phyloP scores from a whole-genome alignment of 2,113 vertebrate species.

The Dromiciops gliroides region DNA sequence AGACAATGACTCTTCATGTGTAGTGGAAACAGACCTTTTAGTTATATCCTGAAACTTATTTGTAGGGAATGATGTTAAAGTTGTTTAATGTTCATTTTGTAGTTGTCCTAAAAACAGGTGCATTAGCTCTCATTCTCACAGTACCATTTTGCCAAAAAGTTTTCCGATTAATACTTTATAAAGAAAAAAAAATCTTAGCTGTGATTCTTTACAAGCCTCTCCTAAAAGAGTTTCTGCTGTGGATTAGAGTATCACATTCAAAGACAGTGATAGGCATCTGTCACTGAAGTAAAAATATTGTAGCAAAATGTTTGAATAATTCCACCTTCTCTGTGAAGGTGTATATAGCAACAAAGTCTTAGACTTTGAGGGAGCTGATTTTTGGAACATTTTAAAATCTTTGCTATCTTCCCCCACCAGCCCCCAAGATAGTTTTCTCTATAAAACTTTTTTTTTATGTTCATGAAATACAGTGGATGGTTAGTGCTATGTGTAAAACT shows the following conservation, averaged over 20 bases:
- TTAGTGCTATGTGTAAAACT: constrained; percentile 7
- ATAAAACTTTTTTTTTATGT: not conserved
- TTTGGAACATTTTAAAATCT: not conserved
- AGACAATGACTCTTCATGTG: not conserved
- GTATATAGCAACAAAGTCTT: not conserved
- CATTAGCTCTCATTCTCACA: not conserved
- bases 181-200: too few species aligned
- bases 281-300: not conserved
- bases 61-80: not conserved
- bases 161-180: constrained; percentile 24
- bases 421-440: not conserved
- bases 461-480: not conserved
- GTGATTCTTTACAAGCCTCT: not conserved
- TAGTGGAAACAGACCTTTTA: not conserved
- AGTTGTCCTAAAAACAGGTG: not conserved
- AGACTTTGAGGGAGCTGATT: not conserved
- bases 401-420: accelerated
- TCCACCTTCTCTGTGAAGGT: constrained; percentile 5
- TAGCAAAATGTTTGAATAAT: constrained; percentile 6
- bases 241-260: constrained; percentile 41
- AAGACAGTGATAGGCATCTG: constrained; percentile 26
- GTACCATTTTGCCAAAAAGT: not conserved
- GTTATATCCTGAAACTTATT: not conserved
- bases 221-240: not conserved
- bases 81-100: not conserved